phyloP scores from a whole-genome alignment of 2,113 vertebrate species.

The Pteruthius melanotis region DNA sequence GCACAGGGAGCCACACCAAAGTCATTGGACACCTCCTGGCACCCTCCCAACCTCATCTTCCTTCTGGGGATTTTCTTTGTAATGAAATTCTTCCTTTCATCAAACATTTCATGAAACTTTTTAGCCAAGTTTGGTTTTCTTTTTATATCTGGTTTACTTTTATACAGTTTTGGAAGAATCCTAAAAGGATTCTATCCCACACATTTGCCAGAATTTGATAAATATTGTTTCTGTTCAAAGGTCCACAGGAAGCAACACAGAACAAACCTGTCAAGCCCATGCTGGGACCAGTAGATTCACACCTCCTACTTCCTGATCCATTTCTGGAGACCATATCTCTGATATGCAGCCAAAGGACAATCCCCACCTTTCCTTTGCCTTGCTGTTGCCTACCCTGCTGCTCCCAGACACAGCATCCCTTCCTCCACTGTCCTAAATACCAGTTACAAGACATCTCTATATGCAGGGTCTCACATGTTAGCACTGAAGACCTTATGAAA shows the following conservation, averaged over 20 bases:
- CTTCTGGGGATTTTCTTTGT: background rate
- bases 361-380: background rate
- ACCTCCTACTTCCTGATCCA: background rate
- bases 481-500: background rate
- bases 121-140: background rate
- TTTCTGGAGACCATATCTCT: background rate
- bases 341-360: fast-evolving
- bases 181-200: background rate
- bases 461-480: background rate
- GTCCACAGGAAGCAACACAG: background rate
- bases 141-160: background rate
- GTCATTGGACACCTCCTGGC: background rate
- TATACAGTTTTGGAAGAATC: background rate
- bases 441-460: fast-evolving
- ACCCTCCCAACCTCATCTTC: background rate
- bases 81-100: background rate
- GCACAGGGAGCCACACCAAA: background rate
- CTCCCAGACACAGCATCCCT: background rate
- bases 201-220: background rate
- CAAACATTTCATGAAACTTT: background rate
- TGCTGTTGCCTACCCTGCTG: background rate
- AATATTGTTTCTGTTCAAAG: background rate
- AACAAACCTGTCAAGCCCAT: background rate
- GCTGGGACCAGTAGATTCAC: background rate
- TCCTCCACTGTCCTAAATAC: background rate